These are phyloP conservation scores for Phoxinus phoxinus DNA, from an alignment of 2,113 vertebrate genomes.

Conservation along the genomic window DNA sequence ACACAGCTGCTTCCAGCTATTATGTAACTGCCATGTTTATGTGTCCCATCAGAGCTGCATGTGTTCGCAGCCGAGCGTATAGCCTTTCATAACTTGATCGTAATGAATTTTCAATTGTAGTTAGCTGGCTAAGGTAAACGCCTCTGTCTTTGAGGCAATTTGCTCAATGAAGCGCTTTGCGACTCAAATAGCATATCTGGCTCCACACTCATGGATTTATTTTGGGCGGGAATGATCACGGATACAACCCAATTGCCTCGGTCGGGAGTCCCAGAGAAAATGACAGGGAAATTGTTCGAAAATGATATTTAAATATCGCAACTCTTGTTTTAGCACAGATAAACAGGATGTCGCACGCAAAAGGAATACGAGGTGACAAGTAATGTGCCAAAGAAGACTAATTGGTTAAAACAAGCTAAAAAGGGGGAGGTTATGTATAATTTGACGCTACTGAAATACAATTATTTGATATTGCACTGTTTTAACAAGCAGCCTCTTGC, in stretches of 20 bases:
- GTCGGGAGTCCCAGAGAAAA: constrained; percentile 16
- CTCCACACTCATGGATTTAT: constrained; percentile 23
- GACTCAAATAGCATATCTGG: neutral
- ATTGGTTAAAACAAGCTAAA: constrained; percentile 10
- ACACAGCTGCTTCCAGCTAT: constrained; percentile 1
- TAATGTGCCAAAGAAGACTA: neutral
- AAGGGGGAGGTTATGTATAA: neutral
- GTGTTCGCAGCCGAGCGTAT: neutral
- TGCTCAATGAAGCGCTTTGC: constrained; percentile 8
- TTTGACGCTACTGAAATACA: neutral
- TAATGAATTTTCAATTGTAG: constrained; percentile 28
- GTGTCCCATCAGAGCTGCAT: constrained; percentile 19
- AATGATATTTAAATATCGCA: neutral
- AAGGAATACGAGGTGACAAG: neutral
- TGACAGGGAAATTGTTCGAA: constrained; percentile 23
- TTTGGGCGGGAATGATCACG: constrained; percentile 17
- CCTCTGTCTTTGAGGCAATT: constrained; percentile 10
- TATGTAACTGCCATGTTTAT: constrained; percentile 35
- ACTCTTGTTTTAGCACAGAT: constrained; percentile 9
- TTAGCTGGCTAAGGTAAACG: neutral
- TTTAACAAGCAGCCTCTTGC: neutral
- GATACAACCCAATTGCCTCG: constrained; percentile 6
- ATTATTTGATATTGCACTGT: constrained; percentile 7
- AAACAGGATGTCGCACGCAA: neutral
- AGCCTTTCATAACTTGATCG: constrained; percentile 10